Evolutionary conservation across 2,888 invertebrate genomes (phyloP), one percentile per base, ranked within the genome.

Genomic region (Pseudeuparius sepicola): DNA sequence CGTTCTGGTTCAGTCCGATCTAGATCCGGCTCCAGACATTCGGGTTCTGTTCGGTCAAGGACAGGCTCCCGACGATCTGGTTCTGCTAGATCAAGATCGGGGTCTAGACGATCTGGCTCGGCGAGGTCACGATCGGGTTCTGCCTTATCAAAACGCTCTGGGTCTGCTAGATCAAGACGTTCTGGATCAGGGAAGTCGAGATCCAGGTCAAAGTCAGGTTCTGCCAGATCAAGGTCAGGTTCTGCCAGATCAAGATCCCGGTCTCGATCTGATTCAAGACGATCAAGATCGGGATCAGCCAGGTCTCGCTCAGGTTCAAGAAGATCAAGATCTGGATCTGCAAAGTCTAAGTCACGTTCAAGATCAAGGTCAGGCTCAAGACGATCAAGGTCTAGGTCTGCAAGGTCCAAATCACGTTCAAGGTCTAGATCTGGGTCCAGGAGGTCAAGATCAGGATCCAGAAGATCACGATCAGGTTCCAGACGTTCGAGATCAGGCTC

Each of bases 361-460:
- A 53, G 55, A 12, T 50, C 50, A 4, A 48, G 50, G 25, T 60
- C 59, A 3, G 44, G 52, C 9, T 59, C 57, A n/a, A 52, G 41
- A 29, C 40, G 51, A 30, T 54, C 55, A 2, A 41, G 53, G 13
- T 41, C 46, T 14, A 34, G 49, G 13, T 53, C 51, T 13, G 34
- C 28, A 30, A 38, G 41, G 23, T 39, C 33, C 33, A 32, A 27
- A 34, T 34, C 40, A 40, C 14, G 45, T 39, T 13, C 40, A 23
- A 37, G 52, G 34, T 58, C 60, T 2, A 52, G 51, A 10, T 62
- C 57, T 18, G 52, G 54, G 2, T 60, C 63, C 2, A 45, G 51
- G 7, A 40, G 29, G 24, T 43, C 45, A n/a, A 18, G 45, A 15
- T 45, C 42, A n/a, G 49, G 51, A 12, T 47, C 46, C 12, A 32